A percentile compares a stretch with the other conserved stretches of the same genome.
phyloP scores from a whole-genome alignment of 2,888 invertebrate species.

The Chromoteleia sp. region DNA sequence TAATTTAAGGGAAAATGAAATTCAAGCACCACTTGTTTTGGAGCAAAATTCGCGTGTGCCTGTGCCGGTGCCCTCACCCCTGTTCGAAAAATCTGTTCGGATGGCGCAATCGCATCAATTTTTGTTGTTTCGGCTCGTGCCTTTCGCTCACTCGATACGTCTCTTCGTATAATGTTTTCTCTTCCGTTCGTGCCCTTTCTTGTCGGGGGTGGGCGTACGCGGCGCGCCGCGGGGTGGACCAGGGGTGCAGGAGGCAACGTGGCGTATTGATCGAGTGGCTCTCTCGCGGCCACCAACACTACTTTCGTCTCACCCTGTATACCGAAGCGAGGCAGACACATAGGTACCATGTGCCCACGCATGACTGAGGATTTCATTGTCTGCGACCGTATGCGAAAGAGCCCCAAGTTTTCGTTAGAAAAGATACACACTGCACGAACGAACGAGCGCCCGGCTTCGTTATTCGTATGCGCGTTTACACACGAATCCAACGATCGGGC shows the following conservation, averaged over 20 bases:
- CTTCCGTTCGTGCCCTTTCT: conserved; percentile 73
- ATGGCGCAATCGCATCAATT: conserved; percentile 60
- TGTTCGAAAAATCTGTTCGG: conserved; percentile 28
- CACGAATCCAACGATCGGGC: conserved; percentile 14
- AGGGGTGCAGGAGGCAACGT: conserved; percentile 82
- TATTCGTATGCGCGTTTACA: conserved; percentile 58
- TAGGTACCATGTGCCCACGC: conserved; percentile 70
- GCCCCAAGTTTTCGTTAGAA: conserved; percentile 57
- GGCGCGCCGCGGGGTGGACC: conserved; percentile 72
- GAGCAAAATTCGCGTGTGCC: not conserved
- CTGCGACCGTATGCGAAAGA: conserved; percentile 66
- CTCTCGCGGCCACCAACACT: conserved; percentile 80
- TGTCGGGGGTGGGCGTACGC: conserved; percentile 73
- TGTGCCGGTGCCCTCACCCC: not conserved
- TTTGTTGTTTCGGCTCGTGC: conserved; percentile 71
- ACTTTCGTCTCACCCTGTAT: conserved; percentile 77
- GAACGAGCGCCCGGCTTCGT: conserved; percentile 15
- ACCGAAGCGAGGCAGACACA: conserved; percentile 65
- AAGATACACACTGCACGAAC: conserved; percentile 36
- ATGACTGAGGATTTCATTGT: conserved; percentile 71
- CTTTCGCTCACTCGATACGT: conserved; percentile 77
- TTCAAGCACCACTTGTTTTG: too few species aligned
- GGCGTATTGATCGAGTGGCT: conserved; percentile 85
- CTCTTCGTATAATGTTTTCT: conserved; percentile 75
- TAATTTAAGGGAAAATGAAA: too few species aligned